Percentiles rank a stretch among this genome's conserved stretches.
phyloP scores from a whole-genome alignment of 1,140 invertebrate species.

The Tachypleus tridentatus region DNA sequence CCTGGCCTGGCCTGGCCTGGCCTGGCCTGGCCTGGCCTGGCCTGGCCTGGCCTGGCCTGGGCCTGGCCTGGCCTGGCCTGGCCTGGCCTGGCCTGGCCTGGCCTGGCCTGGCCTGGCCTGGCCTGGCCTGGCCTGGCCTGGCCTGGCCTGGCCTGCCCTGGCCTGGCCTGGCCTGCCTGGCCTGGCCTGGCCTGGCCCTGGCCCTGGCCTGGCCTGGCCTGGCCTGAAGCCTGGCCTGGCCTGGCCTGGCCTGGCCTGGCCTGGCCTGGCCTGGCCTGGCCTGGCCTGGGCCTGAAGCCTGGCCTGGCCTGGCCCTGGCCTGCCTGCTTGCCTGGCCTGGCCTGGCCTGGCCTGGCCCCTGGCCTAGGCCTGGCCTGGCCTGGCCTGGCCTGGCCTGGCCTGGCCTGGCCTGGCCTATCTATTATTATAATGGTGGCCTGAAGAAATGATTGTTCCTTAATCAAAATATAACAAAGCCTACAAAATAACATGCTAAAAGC shows the following conservation, averaged over 20 bases:
- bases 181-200: conserved; percentile 25
- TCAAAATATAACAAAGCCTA: no score
- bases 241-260: conserved; percentile 25
- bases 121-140: conserved; percentile 26
- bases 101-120: conserved; percentile 24
- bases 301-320: no score
- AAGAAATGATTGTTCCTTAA: no score
- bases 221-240: no score
- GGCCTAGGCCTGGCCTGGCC: no score
- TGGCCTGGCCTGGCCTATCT: conserved; percentile 24
- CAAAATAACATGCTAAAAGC: no score
- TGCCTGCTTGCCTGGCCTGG: conserved; percentile 18
- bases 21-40: conserved; percentile 20
- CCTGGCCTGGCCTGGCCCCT: no score
- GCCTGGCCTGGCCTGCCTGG: no score
- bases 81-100: conserved; percentile 24
- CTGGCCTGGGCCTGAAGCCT: conserved; percentile 18
- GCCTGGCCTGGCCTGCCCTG: conserved; percentile 26
- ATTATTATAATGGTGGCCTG: no score
- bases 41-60: conserved; percentile 18
- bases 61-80: conserved; percentile 26
- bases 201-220: no score
- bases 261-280: conserved; percentile 22
- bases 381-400: conserved; percentile 26
- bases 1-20: conserved; percentile 18